These are phyloP conservation scores for Eurytoma adleriae DNA, from an alignment of 2,888 invertebrate species.

Conservation along the genomic window DNA sequence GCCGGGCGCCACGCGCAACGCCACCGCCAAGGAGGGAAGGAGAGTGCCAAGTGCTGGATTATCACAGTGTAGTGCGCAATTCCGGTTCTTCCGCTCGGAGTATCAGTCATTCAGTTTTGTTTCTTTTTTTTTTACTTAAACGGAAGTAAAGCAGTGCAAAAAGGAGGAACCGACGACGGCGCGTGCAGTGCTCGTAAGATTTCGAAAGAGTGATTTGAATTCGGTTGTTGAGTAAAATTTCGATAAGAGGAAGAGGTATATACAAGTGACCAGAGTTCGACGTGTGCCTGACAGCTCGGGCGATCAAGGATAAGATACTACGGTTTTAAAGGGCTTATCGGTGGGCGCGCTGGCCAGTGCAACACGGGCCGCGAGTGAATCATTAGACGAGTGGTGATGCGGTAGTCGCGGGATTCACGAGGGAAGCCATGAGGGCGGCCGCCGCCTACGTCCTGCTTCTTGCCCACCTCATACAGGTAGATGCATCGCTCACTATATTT, in stretches of 20 bases:
- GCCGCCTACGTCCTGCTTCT: conserved; percentile 76
- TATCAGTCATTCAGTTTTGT: no score
- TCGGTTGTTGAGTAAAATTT: neutral
- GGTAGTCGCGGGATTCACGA: conserved; percentile 75
- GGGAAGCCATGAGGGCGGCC: conserved; percentile 76
- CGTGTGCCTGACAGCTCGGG: neutral
- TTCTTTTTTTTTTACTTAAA: neutral
- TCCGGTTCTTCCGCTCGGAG: neutral
- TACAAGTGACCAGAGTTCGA: conserved; percentile 16
- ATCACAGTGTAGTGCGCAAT: conserved; percentile 18
- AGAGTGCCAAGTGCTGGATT: conserved; percentile 38
- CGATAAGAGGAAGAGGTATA: neutral
- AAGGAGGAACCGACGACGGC: conserved; percentile 7
- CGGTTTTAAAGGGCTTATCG: neutral
- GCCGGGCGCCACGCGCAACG: conserved; percentile 29
- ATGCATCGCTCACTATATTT: conserved; percentile 12
- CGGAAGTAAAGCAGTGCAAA: neutral
- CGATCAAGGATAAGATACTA: neutral
- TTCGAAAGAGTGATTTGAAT: conserved; percentile 6
- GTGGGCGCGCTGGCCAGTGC: conserved; percentile 40
- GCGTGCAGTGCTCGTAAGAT: neutral
- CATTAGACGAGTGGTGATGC: conserved; percentile 73
- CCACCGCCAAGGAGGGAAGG: neutral
- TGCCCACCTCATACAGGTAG: conserved; percentile 75
- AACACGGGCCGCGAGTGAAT: conserved; percentile 43